phyloP scores from a whole-genome alignment of 1,140 invertebrate species.

The Drosophila setifemur region DNA sequence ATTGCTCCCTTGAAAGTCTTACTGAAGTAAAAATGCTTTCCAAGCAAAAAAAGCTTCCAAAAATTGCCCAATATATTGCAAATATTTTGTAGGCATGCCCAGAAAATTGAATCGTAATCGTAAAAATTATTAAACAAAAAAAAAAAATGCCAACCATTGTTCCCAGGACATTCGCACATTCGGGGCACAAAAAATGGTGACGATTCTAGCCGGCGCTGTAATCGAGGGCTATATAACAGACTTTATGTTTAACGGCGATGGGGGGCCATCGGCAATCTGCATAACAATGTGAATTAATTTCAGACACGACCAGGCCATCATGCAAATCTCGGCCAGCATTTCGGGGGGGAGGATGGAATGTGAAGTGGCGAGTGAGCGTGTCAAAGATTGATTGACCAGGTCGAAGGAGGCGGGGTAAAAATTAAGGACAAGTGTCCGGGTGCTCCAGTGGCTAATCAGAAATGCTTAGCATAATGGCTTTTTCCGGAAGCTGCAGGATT shows the following conservation, averaged over 20 bases:
- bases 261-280: constrained; percentile 24
- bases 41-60: too few species aligned
- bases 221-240: not conserved
- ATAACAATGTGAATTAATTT: constrained; percentile 48
- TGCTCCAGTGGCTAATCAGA: constrained; percentile 24
- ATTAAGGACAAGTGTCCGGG: constrained; percentile 8
- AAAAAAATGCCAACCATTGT: constrained; percentile 3
- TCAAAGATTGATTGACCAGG: constrained; percentile 49
- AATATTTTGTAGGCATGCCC: too few species aligned
- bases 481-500: constrained; percentile 3
- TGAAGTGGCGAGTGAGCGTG: not conserved
- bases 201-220: not conserved
- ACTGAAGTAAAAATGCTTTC: too few species aligned
- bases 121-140: constrained; percentile 3
- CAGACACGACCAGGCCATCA: not conserved
- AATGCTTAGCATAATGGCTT: constrained; percentile 18
- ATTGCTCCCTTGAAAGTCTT: too few species aligned
- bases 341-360: not conserved
- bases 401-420: constrained; percentile 17
- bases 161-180: constrained; percentile 6
- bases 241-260: constrained; percentile 33
- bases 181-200: not conserved
- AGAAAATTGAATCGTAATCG: too few species aligned
- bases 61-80: too few species aligned
- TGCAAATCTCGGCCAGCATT: not conserved